Evolutionary conservation across 2,113 vertebrate genomes (phyloP).

Genomic region (Antechinus flavipes): DNA sequence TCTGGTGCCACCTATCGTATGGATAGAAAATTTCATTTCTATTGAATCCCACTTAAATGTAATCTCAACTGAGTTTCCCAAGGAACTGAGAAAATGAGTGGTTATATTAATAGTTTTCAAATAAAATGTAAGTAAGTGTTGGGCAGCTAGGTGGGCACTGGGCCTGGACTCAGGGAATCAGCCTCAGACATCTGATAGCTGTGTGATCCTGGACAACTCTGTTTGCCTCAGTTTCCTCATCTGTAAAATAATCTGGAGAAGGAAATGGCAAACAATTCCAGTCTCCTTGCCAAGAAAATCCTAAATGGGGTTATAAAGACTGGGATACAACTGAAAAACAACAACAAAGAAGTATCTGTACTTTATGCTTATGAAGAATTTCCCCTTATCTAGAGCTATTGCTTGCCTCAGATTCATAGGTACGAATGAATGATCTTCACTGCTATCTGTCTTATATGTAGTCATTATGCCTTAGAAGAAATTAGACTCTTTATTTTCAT

Average conservation of each 20-base stretch:
- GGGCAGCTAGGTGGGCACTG: too few species aligned
- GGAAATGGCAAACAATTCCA: background rate
- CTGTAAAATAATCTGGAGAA: background rate
- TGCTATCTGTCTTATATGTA: background rate
- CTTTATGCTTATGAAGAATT: background rate
- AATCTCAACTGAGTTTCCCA: background rate
- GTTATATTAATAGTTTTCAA: background rate
- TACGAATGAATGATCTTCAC: background rate
- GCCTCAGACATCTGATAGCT: background rate
- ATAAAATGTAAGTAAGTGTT: background rate
- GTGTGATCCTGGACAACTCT: background rate
- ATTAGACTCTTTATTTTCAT: background rate
- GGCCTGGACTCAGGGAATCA: background rate
- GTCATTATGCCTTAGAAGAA: background rate
- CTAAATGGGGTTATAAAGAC: too few species aligned
- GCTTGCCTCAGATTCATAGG: background rate
- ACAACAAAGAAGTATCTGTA: background rate
- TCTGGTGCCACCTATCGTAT: background rate
- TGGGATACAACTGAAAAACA: too few species aligned
- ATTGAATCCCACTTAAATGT: background rate
- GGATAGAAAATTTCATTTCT: background rate
- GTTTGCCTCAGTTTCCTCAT: background rate
- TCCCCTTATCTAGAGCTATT: background rate
- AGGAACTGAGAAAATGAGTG: background rate
- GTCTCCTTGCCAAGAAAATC: too few species aligned